Evolutionary conservation across 1,140 invertebrate species (phyloP), one percentile per base, ranked within the genome.

Genomic region (Drosophila quadrilineata): DNA sequence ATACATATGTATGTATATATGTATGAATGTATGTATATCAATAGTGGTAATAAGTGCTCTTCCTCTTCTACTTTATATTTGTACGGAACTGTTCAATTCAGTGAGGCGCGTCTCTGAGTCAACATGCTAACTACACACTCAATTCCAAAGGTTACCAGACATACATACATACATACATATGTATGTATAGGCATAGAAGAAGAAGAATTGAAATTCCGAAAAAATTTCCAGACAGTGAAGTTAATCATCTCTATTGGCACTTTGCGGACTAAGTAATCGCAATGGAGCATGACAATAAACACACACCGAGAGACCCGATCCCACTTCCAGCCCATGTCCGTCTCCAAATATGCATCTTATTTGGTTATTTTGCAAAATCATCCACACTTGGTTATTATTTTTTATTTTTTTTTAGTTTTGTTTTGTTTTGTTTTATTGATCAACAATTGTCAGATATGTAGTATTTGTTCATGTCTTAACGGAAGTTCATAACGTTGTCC

Each of bases 31-130:
- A n/a, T n/a, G n/a, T n/a, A n/a, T n/a, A n/a, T n/a, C n/a, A n/a
- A n/a, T n/a, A n/a, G n/a, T n/a, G n/a, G n/a, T n/a, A n/a, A n/a
- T n/a, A n/a, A n/a, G n/a, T n/a, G n/a, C n/a, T n/a, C n/a, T n/a
- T n/a, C n/a, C 31, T 33, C 41, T 28, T 26, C 12, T 28, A 9
- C 53, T 41, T 9, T 22, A n/a, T 50, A 5, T 19, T 36, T 29
- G 31, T 26, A 56, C 74, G 74, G 75, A 77, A 77, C 45, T 59
- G 1, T 4, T 9, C 59, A 24, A 26, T 4, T 26, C 73, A 65
- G 0, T 54, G 73, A 52, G 60, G 60, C 72, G 59, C 43, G 50
- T 21, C 43, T n/a, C n/a, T 14, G 9, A 16, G 33, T 60, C 24
- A 40, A 59, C 6, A 16, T 31, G 33, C n/a, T n/a, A n/a, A n/a